Evolutionary conservation across 2,113 vertebrate species (phyloP).

Genomic region (Plecotus auritus): DNA sequence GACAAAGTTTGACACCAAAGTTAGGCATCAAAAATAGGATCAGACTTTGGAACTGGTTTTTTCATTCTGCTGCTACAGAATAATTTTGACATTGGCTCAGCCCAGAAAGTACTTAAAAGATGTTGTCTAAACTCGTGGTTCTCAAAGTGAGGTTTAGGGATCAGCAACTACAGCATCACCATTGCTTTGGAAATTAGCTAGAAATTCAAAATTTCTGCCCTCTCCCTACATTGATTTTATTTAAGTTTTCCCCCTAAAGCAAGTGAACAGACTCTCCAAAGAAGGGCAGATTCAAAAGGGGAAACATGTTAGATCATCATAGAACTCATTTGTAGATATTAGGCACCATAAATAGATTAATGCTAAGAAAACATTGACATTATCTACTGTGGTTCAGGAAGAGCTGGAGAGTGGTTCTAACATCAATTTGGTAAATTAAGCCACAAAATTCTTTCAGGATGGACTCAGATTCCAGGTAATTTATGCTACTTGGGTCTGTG

Average conservation of each 20-base stretch:
- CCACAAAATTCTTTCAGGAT: conserved; percentile 12
- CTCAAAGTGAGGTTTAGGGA: background rate
- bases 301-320: background rate
- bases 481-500: background rate
- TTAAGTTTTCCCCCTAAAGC: background rate
- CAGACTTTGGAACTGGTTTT: background rate
- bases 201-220: background rate
- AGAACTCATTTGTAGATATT: background rate
- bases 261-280: background rate
- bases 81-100: background rate
- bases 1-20: background rate
- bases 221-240: background rate
- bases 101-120: background rate
- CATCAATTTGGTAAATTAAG: conserved; percentile 25
- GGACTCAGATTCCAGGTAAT: background rate
- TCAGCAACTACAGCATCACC: too few relatives aligned
- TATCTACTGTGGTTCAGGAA: conserved; percentile 37
- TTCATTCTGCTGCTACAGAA: background rate
- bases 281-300: background rate
- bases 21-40: background rate
- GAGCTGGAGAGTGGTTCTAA: background rate
- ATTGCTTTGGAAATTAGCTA: background rate
- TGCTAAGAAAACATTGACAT: conserved; percentile 23
- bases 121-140: background rate
- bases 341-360: background rate